These are phyloP conservation scores for Notocelia uddmanniana DNA, from an alignment of 2,888 invertebrate species.

Conservation along the genomic window DNA sequence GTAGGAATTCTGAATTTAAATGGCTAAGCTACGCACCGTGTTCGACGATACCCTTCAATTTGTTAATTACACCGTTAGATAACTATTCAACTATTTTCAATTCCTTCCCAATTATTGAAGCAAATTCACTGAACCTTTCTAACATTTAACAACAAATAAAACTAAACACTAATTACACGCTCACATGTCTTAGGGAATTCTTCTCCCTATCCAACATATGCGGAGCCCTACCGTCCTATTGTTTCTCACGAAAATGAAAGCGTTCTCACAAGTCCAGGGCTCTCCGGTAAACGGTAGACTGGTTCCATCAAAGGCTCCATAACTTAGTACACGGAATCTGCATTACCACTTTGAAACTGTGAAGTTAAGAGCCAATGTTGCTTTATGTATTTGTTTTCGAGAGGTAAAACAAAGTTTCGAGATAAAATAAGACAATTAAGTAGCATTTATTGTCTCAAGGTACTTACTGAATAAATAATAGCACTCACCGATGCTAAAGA, in stretches of 20 bases:
- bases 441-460: too few species aligned
- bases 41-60: not conserved
- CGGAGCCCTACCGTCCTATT: slow-evolving; percentile 1
- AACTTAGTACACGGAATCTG: slow-evolving; percentile 32
- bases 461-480: too few species aligned
- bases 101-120: not conserved
- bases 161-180: slow-evolving; percentile 16
- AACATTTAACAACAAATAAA: not conserved
- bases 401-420: not conserved
- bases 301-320: slow-evolving; percentile 6
- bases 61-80: not conserved
- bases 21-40: too few species aligned
- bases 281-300: slow-evolving; percentile 10
- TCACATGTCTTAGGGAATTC: slow-evolving; percentile 15
- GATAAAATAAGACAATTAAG: too few species aligned
- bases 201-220: not conserved
- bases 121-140: slow-evolving; percentile 5
- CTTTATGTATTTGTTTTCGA: not conserved
- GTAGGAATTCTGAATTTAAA: too few species aligned
- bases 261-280: slow-evolving; percentile 9
- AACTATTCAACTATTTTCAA: not conserved
- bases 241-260: slow-evolving; percentile 1
- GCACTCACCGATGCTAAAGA: too few species aligned
- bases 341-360: slow-evolving; percentile 26
- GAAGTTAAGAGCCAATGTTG: slow-evolving; percentile 7